Conservation (phyloP, 2,888 invertebrate species). For the Campoplex capitator region DNA sequence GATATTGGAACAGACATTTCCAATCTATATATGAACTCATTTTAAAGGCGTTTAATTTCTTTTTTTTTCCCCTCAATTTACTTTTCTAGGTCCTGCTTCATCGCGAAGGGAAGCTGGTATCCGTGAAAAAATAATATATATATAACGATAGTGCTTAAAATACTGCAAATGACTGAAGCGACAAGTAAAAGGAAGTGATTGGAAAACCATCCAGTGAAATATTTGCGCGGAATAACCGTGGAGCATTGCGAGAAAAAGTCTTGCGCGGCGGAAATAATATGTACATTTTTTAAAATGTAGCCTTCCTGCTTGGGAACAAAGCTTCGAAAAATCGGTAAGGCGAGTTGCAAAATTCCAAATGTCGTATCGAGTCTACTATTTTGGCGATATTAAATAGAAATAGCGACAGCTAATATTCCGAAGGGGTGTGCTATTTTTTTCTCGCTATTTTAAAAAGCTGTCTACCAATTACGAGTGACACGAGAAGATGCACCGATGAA, state of each 20-base stretch:
- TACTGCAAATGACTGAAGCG: neutral
- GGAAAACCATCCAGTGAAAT: neutral
- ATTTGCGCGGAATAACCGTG: neutral
- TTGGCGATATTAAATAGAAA: neutral
- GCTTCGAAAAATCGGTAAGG: neutral
- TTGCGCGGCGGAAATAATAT: neutral
- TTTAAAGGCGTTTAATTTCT: neutral
- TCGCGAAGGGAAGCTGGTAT: neutral
- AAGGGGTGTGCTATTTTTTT: neutral
- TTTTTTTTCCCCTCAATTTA: slow-evolving; percentile 9
- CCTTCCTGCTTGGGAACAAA: neutral
- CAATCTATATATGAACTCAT: slow-evolving; percentile 44
- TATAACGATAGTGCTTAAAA: slow-evolving; percentile 10
- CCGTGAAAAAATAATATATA: slow-evolving; percentile 9
- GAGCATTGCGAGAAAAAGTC: neutral
- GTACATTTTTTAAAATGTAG: neutral
- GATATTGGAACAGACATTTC: slow-evolving; percentile 47
- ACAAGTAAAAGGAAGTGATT: slow-evolving; percentile 6
- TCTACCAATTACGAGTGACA: slow-evolving; percentile 21
- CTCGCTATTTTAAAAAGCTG: neutral
- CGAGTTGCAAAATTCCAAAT: neutral
- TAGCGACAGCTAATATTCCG: neutral
- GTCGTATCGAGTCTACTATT: neutral
- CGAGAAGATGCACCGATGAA: slow-evolving; percentile 8
- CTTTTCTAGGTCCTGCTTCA: slow-evolving; percentile 2